A percentile compares a stretch with the other conserved stretches of the same genome.
Conservation (phyloP, 2,797 vertebrate genomes). For the Lerista edwardsae region DNA sequence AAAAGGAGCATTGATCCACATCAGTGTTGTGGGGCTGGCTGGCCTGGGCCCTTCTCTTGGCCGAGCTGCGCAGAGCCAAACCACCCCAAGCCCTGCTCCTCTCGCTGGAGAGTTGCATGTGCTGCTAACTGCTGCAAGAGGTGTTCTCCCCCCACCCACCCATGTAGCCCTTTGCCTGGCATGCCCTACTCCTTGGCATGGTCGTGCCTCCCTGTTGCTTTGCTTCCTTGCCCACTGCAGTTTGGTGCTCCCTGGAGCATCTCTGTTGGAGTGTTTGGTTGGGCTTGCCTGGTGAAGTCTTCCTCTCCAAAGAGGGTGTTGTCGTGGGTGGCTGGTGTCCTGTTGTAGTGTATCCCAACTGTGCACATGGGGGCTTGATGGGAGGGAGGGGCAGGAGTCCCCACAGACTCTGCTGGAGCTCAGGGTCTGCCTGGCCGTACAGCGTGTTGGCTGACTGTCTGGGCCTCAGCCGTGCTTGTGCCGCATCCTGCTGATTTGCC, state of each 20-base stretch:
- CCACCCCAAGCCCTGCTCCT: no score
- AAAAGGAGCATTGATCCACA: conserved; percentile 94
- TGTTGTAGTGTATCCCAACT: neutral
- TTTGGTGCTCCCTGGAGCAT: accelerated
- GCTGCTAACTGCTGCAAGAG: conserved; percentile 36
- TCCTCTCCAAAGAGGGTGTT: neutral
- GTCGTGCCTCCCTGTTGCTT: neutral
- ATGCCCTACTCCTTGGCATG: neutral
- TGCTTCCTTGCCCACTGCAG: accelerated
- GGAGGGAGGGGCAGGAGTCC: neutral
- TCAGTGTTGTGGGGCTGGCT: conserved; percentile 94
- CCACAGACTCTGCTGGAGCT: neutral
- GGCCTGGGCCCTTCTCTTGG: conserved; percentile 47
- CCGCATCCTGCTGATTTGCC: no score
- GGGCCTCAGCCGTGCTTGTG: no score
- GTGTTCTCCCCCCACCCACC: conserved; percentile 15
- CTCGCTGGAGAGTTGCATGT: conserved; percentile 41
- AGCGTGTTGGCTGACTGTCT: no score
- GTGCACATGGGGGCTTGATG: neutral
- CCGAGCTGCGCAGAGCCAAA: no score
- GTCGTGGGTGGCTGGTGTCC: conserved; percentile 34
- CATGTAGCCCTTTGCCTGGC: accelerated
- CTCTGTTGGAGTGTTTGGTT: neutral
- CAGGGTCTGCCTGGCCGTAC: no score
- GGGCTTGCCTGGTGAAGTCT: neutral